phyloP scores from a whole-genome alignment of 2,888 invertebrate species.

The Neria commutata region DNA sequence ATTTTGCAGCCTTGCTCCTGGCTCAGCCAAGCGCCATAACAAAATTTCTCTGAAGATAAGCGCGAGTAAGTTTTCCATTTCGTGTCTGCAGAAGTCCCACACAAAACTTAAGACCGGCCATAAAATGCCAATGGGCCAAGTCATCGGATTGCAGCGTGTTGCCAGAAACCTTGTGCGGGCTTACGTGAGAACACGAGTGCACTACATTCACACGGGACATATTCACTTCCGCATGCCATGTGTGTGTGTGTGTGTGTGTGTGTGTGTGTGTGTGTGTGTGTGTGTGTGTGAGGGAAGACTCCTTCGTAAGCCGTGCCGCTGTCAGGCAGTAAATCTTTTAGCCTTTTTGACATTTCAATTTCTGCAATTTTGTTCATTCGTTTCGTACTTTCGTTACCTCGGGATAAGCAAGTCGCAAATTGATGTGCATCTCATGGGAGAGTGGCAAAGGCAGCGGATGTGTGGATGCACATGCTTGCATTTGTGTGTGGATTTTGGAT shows the following conservation, averaged over 20 bases:
- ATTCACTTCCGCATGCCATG: too few species aligned
- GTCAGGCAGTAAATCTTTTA: slow-evolving; percentile 40
- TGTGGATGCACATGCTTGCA: background rate
- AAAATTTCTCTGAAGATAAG: slow-evolving; percentile 2
- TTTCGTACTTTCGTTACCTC: background rate
- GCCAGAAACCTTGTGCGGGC: too few species aligned
- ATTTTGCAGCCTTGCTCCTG: background rate
- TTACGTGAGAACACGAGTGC: too few species aligned
- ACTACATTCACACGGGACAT: too few species aligned
- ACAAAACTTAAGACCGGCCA: slow-evolving; percentile 3
- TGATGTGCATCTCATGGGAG: background rate
- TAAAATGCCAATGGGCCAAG: too few species aligned
- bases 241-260: too few species aligned
- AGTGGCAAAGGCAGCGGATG: background rate
- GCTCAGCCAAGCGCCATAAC: background rate
- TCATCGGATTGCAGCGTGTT: too few species aligned
- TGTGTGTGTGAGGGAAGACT: background rate
- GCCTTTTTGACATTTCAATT: slow-evolving; percentile 44
- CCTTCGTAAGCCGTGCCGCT: slow-evolving; percentile 12
- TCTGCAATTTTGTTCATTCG: slow-evolving; percentile 36
- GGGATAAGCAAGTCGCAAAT: slow-evolving; percentile 4
- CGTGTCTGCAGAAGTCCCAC: background rate
- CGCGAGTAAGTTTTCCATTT: slow-evolving; percentile 1
- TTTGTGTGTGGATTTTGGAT: too few species aligned
- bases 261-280: too few species aligned